Evolutionary conservation across 2,888 invertebrate species (phyloP), one percentile per base, ranked within the genome.

Genomic region (Agapostemon virescens): DNA sequence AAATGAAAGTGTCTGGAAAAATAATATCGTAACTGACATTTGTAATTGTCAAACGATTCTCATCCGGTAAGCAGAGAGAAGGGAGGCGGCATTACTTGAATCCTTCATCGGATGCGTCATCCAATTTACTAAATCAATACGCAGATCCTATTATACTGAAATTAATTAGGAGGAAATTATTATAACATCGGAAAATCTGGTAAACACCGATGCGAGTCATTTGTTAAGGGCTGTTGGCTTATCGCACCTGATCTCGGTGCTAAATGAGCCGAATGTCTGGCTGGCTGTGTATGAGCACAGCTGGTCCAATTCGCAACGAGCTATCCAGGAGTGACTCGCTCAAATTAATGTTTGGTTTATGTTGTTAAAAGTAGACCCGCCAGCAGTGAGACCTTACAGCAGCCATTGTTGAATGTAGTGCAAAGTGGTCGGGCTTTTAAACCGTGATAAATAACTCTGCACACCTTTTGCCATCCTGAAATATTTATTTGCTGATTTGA

Each of bases 211-310:
- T 74, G 67, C 75, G 40, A 74, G 79, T 71, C 82, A 84, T 87
- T 87, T 87, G 83, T 87, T 87, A 87, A 77, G 33, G 61, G 64
- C 67, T 69, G 79, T 69, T 81, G 80, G 84, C 76, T 85, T 82
- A 82, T 87, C 80, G 86, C 86, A 87, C 87, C 86, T 87, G 86
- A 87, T 87, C 86, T 84, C 86, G 64, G 38, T 68, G 81, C 64
- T 83, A 85, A 87, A 87, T 77, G 80, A 84, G 84, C 74, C 70
- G 77, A 79, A 72, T 79, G 64, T 79, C 80, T 77, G 83, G 78
- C 75, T 67, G 73, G 61, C 61, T 61, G 69, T 74, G 64, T 69
- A 71, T 38, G 71, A 74, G 73, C 83, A 73, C 86, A 87, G 84
- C 83, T 87, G 87, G 63, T 70, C 74, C 82, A 76, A 84, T 84